These are phyloP conservation scores for Bubo blakistoni DNA, from an alignment of 2,113 vertebrate species.

Conservation along the genomic window DNA sequence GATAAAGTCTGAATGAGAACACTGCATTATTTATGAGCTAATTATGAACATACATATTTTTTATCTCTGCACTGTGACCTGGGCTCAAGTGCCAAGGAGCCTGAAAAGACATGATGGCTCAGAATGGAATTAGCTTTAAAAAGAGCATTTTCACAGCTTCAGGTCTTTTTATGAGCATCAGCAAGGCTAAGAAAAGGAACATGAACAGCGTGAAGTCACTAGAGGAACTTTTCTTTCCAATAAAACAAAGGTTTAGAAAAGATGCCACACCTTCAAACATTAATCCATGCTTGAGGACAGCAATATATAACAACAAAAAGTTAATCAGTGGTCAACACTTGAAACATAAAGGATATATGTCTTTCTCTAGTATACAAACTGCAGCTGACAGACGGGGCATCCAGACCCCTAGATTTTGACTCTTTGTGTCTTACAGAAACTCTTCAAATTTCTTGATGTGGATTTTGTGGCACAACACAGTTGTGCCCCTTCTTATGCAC, in stretches of 20 bases:
- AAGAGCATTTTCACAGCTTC: constrained; percentile 51
- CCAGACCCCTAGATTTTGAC: background rate
- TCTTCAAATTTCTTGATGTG: background rate
- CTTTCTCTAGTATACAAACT: background rate
- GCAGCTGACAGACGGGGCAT: background rate
- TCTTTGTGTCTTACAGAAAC: background rate
- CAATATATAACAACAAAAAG: background rate
- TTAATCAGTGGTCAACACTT: background rate
- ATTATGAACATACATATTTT: constrained; percentile 71
- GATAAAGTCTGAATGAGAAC: constrained; percentile 33
- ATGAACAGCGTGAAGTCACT: background rate
- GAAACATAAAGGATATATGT: background rate
- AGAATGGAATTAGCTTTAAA: constrained; percentile 48
- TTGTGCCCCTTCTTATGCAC: background rate
- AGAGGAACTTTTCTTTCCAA: background rate
- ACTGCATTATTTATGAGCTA: constrained; percentile 73
- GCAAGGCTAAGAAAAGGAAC: background rate
- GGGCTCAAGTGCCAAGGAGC: constrained; percentile 36
- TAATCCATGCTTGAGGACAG: background rate
- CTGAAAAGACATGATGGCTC: constrained; percentile 16
- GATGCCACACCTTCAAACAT: background rate
- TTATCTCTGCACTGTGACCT: constrained; percentile 59
- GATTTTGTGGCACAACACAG: background rate
- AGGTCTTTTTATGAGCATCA: background rate
- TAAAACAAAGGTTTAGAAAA: background rate